A percentile compares a stretch with the other conserved stretches of the same genome.
Evolutionary conservation across 2,797 vertebrate genomes (phyloP).

Genomic region (Antrozous pallidus): DNA sequence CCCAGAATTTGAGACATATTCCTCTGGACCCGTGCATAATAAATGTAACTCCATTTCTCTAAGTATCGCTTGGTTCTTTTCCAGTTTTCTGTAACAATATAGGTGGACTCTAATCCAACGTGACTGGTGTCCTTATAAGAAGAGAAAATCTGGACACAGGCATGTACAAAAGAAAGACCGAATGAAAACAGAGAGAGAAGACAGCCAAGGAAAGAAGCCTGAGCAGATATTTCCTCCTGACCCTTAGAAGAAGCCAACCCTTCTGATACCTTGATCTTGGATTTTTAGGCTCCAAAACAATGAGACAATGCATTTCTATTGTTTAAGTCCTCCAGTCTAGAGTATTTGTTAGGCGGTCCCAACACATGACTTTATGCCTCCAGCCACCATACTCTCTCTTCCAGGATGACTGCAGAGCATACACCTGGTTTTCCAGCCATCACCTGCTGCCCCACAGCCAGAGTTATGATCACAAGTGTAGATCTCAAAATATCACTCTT

Average conservation of each 20-base stretch:
- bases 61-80: too few relatives aligned
- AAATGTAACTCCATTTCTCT: too few relatives aligned
- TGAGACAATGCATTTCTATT: neutral
- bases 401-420: neutral
- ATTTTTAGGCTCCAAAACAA: neutral
- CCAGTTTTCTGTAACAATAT: too few relatives aligned
- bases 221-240: neutral
- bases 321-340: neutral
- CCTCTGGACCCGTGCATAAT: too few relatives aligned
- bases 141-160: neutral
- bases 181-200: neutral
- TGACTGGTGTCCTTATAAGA: neutral
- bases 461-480: neutral
- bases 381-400: neutral
- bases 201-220: neutral
- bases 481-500: neutral
- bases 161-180: neutral
- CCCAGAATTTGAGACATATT: too few relatives aligned
- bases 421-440: neutral
- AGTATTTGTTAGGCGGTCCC: neutral
- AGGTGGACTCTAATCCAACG: neutral
- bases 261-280: neutral
- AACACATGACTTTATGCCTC: neutral
- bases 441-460: neutral
- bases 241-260: neutral